Evolutionary conservation across 2,113 vertebrate genomes (phyloP).

Genomic region (Bettongia penicillata): DNA sequence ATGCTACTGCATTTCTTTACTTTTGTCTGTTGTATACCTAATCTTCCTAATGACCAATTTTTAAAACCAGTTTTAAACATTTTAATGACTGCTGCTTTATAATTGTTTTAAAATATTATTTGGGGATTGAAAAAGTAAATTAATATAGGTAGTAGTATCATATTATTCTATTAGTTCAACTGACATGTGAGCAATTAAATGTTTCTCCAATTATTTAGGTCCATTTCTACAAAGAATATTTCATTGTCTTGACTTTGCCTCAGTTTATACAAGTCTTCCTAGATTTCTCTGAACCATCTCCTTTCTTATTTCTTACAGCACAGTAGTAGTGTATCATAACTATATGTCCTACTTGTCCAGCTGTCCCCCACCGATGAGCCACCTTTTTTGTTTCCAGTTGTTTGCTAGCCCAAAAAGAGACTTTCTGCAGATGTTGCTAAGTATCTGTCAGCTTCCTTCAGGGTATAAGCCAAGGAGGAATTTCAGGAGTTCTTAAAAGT

Average conservation of each 20-base stretch:
- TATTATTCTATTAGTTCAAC: too few species aligned
- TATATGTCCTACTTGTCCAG: too few species aligned
- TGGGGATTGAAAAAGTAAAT: too few species aligned
- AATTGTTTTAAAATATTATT: neutral
- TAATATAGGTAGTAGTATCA: too few species aligned
- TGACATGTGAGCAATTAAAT: too few species aligned
- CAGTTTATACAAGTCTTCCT: neutral
- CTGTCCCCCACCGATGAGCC: neutral
- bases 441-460: neutral
- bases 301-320: neutral
- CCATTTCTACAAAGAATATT: too few species aligned
- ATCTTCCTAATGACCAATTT: neutral
- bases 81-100: neutral
- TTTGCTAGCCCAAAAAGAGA: neutral
- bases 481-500: neutral
- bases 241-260: too few species aligned
- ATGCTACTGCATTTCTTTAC: neutral
- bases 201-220: too few species aligned
- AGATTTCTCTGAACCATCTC: neutral
- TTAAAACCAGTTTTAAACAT: neutral
- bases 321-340: neutral
- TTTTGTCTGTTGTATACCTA: neutral
- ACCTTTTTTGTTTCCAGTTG: neutral
- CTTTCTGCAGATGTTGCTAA: neutral
- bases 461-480: neutral